These are phyloP conservation scores for Delichon dasypus DNA, from an alignment of 2,797 vertebrate genomes.

Conservation along the genomic window DNA sequence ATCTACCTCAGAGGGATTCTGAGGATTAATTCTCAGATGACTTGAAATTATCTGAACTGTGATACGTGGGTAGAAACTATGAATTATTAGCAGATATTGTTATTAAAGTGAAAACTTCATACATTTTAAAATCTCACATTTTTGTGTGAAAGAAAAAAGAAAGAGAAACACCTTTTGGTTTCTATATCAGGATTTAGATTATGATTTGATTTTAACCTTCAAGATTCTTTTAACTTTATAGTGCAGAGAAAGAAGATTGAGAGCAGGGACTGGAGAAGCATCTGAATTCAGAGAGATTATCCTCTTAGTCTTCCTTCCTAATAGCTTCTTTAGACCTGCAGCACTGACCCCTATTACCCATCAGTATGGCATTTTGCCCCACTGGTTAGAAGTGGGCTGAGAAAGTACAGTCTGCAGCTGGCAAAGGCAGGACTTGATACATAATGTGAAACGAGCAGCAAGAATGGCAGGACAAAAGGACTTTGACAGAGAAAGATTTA, in stretches of 20 bases:
- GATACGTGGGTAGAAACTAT: not conserved
- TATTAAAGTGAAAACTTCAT: not conserved
- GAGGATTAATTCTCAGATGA: not conserved
- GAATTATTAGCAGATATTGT: not conserved
- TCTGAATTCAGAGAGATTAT: not conserved
- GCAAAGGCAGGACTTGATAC: not conserved
- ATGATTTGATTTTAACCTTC: not conserved
- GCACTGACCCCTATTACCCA: not conserved
- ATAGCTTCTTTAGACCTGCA: not conserved
- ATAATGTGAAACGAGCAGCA: slow-evolving; percentile 8
- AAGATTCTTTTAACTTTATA: not conserved
- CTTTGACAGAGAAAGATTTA: slow-evolving; percentile 62
- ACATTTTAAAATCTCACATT: not conserved
- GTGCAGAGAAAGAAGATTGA: not conserved
- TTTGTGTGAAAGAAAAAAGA: not conserved
- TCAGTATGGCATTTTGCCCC: not conserved
- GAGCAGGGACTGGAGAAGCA: not conserved
- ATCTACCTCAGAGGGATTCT: not conserved
- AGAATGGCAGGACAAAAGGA: slow-evolving; percentile 23
- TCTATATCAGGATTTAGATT: not conserved
- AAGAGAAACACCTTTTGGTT: not conserved
- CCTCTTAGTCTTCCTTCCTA: not conserved
- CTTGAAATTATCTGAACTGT: not conserved
- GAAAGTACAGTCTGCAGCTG: not conserved
- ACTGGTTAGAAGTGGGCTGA: not conserved